Evolutionary conservation across 2,113 vertebrate species (phyloP).

Genomic region (Morone saxatilis): DNA sequence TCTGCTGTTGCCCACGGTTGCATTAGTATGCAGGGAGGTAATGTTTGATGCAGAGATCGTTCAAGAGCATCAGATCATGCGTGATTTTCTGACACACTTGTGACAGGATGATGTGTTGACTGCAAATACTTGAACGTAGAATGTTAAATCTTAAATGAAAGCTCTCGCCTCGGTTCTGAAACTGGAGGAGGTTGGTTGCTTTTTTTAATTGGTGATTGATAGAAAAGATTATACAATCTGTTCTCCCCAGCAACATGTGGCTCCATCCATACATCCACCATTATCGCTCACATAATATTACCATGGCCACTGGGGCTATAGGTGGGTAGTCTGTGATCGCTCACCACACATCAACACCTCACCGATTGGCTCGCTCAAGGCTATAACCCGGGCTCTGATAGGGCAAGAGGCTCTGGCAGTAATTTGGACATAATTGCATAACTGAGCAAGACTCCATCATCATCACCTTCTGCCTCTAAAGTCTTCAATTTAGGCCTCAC

Average conservation of each 20-base stretch:
- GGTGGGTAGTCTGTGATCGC: slow-evolving; percentile 58
- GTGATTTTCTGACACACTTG: slow-evolving; percentile 38
- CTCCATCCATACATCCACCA: slow-evolving; percentile 15
- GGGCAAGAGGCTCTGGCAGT: slow-evolving; percentile 71
- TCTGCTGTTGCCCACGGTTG: slow-evolving; percentile 12
- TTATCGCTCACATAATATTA: slow-evolving; percentile 47
- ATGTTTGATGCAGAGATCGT: slow-evolving; percentile 31
- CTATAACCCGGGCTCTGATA: slow-evolving; percentile 51
- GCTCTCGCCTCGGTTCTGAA: slow-evolving; percentile 17
- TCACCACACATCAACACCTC: slow-evolving; percentile 68
- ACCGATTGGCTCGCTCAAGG: slow-evolving; percentile 54
- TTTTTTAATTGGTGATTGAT: slow-evolving; percentile 10
- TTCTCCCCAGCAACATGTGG: slow-evolving; percentile 37
- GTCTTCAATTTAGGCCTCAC: slow-evolving; percentile 62
- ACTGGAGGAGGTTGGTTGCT: not conserved
- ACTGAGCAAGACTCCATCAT: slow-evolving; percentile 69
- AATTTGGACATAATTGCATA: slow-evolving; percentile 76
- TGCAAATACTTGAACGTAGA: slow-evolving; percentile 40
- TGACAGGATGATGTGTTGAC: slow-evolving; percentile 27
- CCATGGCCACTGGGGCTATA: slow-evolving; percentile 50
- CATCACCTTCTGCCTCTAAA: slow-evolving; percentile 56
- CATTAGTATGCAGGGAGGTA: slow-evolving; percentile 65
- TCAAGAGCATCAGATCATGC: slow-evolving; percentile 64
- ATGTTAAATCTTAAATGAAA: not conserved
- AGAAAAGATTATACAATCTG: not conserved